phyloP scores from a whole-genome alignment of 2,888 invertebrate species.

The Syrphus vitripennis region DNA sequence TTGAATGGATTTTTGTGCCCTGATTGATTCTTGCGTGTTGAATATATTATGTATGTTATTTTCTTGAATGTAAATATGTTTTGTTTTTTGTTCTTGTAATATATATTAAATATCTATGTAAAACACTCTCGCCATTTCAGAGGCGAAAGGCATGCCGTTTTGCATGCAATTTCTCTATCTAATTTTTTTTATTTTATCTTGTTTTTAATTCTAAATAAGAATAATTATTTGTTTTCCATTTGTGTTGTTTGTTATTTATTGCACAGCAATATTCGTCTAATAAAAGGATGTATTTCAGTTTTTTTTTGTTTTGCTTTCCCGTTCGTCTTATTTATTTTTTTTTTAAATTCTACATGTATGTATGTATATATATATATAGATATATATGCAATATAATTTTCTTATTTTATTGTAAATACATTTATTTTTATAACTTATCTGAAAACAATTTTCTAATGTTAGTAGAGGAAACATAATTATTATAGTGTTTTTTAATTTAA shows the following conservation, averaged over 20 bases:
- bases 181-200: constrained; percentile 45
- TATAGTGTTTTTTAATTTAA: constrained; percentile 26
- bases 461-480: constrained; percentile 52
- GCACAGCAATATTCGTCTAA: constrained; percentile 72
- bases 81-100: constrained; percentile 5
- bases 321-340: constrained; percentile 67
- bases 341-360: constrained; percentile 74
- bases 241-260: constrained; percentile 69
- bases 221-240: constrained; percentile 57
- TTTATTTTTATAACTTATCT: constrained; percentile 63
- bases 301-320: constrained; percentile 44
- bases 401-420: constrained; percentile 71
- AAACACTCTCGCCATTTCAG: constrained; percentile 56
- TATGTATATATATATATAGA: constrained; percentile 72
- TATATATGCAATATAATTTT: constrained; percentile 73
- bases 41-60: constrained; percentile 31
- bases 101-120: constrained; percentile 68
- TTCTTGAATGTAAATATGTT: constrained; percentile 59
- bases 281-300: constrained; percentile 55
- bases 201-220: constrained; percentile 65
- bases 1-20: constrained; percentile 34
- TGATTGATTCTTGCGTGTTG: constrained; percentile 33
- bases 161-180: constrained; percentile 69
- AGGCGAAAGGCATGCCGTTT: constrained; percentile 63
- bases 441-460: constrained; percentile 63